These are phyloP conservation scores for human DNA, from an alignment of 2,113 vertebrate genomes.

Conservation along the genomic window GRCh38 chr5:75516001-75516500, in stretches of 20 bases:
- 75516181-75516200: background rate
- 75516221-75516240: background rate
- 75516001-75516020: background rate
- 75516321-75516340: too few species aligned
- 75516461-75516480: too few species aligned
- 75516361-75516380: too few species aligned
- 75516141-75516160: background rate
- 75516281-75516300: background rate
- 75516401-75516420: too few species aligned
- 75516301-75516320: background rate
- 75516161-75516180: background rate
- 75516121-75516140: background rate
- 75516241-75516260: background rate
- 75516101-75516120: background rate
- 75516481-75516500: too few species aligned
- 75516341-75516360: too few species aligned
- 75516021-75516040: background rate
- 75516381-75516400: too few species aligned
- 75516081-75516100: background rate
- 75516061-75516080: background rate
- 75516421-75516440: too few species aligned
- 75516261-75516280: background rate
- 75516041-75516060: background rate
- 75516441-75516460: too few species aligned
- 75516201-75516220: background rate